Base-by-base conservation (phyloP, 2,888 invertebrate species). In the Acanthosepion pharaonis region DNA sequence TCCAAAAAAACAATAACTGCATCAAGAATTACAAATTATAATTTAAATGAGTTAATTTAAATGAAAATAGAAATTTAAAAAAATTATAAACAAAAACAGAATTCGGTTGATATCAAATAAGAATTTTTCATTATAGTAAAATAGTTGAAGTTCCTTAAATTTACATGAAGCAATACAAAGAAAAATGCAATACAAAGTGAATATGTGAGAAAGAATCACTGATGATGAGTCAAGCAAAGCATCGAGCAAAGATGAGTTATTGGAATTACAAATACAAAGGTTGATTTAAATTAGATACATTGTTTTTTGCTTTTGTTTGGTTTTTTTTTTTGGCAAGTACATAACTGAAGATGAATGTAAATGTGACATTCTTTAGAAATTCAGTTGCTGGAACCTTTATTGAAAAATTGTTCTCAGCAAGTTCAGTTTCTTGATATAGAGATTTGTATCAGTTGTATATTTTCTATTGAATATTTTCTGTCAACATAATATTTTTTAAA, bases 261-360 rank as follows among this genome's bases (percentile, higher is more conserved):
- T n/a, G 78, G n/a, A 78, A n/a, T 78, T n/a, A 78, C 28, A n/a
- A 78, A 78, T 9, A 78, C 78, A n/a, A 78, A 20, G 20, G 5
- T 59, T 5, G 20, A 23, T 55, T 55, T 55, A 18, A 18, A 55
- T 55, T 55, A 55, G 18, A 18, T 18, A 55, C 3, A 33, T 33
- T 33, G 0, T 33, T 33, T 33, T 1, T 33, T 1, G 0, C 1
- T 33, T 33, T 0, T 33, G 0, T 33, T 33, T 33, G 0, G 0
- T 33, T 33, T 33, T 33, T 33, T 55, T 59, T 59, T 59, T 59
- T 59, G 23, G 20, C 20, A 59, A 23, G 20, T 59, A 59, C 23
- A 23, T 59, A 23, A 59, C 55, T 59, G 5, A 59, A 59, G 55
- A 59, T 59, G 23, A 59, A 23, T 59, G 55, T 23, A 59, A 20